Base-by-base conservation (phyloP, 2,888 invertebrate genomes). In the Polia nebulosa region DNA sequence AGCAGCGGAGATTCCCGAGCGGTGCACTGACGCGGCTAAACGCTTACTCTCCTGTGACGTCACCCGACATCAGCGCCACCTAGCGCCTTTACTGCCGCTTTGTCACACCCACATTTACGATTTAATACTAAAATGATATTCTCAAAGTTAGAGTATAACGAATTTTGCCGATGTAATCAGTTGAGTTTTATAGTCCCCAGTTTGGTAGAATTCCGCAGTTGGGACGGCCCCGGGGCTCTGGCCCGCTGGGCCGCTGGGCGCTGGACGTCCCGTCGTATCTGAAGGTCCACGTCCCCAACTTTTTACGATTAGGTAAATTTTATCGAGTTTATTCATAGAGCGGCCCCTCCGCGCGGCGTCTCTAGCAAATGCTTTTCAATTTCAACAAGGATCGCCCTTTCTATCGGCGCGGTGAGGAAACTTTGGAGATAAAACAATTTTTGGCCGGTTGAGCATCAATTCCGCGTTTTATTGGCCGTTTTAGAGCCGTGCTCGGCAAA, bases 301-400 rank as follows among this genome's bases (percentile, higher is more conserved):
- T 91, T 91, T 91, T 89, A 88, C 90, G 91, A 91, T 91, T 90
- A 89, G 88, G 89, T 90, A 93, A 93, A 92, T 91, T 91, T 90
- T 88, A 90, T 90, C 87, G 87, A 88, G 88, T 92, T 91, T 91
- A 94, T 94, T 94, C 93, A 93, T 93, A 91, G 88, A 90, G 87
- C 78, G 82, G 55, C 80, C 78, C 86, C 88, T 71, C 60, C 55
- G 79, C 76, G 77, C 82, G 39, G n/a, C 39, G 39, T 7, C 80
- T 80, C 80, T 81, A 76, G 76, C 78, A 66, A 81, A 87, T 86
- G 88, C 87, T 91, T 93, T 92, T 93, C 93, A 90, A 93, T 93
- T 93, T 92, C 91, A 93, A 92, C 91, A 91, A 91, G 89, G 89
- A 87, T 89, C 86, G 87, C 81, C 86, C 87, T 86, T 81, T 81